phyloP scores from a whole-genome alignment of 1,140 invertebrate genomes.

The Atta cephalotes region DNA sequence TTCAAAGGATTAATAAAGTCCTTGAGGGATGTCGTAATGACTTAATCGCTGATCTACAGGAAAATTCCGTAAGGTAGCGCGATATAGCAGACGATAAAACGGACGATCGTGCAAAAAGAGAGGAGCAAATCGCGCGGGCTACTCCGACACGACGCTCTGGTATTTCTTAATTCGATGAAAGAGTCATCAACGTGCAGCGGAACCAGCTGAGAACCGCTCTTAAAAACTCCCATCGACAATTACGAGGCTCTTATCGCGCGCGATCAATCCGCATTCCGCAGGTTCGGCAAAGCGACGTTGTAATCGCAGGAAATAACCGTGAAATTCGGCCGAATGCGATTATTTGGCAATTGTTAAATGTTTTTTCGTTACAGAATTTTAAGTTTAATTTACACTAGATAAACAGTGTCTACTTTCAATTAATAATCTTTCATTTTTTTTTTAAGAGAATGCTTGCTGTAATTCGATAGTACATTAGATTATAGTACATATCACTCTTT shows the following conservation, averaged over 20 bases:
- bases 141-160: constrained; percentile 42
- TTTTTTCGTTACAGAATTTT: constrained; percentile 16
- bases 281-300: constrained; percentile 59
- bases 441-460: neutral
- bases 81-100: constrained; percentile 49
- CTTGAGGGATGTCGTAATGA: constrained; percentile 11
- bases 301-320: constrained; percentile 65
- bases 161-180: constrained; percentile 70
- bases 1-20: constrained; percentile 47
- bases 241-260: constrained; percentile 69
- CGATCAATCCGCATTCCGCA: constrained; percentile 68
- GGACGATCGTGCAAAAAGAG: constrained; percentile 2
- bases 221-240: constrained; percentile 70
- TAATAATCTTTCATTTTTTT: constrained; percentile 8
- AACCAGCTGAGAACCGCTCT: constrained; percentile 35
- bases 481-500: neutral
- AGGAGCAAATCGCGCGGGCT: constrained; percentile 37
- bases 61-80: constrained; percentile 44
- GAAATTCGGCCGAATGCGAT: constrained; percentile 46
- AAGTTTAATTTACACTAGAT: constrained; percentile 10
- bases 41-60: constrained; percentile 56
- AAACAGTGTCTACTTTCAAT: neutral
- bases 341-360: constrained; percentile 62
- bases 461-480: neutral
- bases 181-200: constrained; percentile 40